Evolutionary conservation across 2,888 invertebrate species (phyloP), one percentile per base, ranked within the genome.

Genomic region (Dioctria linearis): DNA sequence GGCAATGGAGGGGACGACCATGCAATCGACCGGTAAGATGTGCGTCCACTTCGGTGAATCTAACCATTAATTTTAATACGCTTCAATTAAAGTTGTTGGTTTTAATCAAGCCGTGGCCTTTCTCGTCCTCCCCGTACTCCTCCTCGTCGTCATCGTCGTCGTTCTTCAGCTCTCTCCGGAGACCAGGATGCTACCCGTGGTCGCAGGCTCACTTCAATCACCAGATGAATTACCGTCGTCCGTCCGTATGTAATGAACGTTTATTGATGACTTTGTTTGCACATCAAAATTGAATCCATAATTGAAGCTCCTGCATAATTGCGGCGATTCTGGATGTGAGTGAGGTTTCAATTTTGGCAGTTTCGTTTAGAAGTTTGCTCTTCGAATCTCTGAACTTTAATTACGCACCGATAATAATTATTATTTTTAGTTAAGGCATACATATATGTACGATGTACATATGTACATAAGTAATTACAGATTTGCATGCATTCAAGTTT

Each of bases 61-160:
- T 63, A 49, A 46, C 78, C 78, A 80, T 80, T 78, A 80, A 80
- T 80, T 80, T 80, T 80, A 78, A 80, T 80, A 80, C 69, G 78
- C 46, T 25, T 67, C 80, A 80, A 80, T 80, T 80, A 80, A 67
- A 78, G 80, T 80, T 80, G 80, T 80, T 80, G 80, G 78, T 78
- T 80, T 80, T 80, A 80, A 80, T 80, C 80, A 69, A 80, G 73
- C 57, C 57, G 25, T 25, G 25, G 25, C 25, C 25, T 25, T 25
- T 25, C 25, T 25, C 25, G 25, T 25, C 25, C 25, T 25, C 25
- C 25, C 2, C 25, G 25, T 25, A 0, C 25, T 25, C 25, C 25
- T 25, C 25, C 25, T 25, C 25, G 25, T 25, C 25, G 25, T 25
- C 5, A 3, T 9, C 54, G 25, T 25, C 5, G 5, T 9, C 54